phyloP scores from a whole-genome alignment of 2,113 vertebrate species.

The Porphyrio hochstetteri region DNA sequence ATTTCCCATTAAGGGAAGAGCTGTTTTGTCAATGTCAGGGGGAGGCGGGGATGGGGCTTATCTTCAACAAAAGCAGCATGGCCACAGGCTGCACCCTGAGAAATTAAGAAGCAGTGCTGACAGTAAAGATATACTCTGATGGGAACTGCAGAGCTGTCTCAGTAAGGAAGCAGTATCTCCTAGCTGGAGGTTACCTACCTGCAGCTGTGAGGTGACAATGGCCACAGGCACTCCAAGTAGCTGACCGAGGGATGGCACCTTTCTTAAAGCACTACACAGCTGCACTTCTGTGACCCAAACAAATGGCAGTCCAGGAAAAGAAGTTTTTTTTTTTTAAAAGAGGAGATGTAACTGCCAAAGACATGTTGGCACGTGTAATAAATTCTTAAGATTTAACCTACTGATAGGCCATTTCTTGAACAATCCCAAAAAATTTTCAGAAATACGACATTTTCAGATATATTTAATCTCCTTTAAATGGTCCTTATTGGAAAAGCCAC shows the following conservation, averaged over 20 bases:
- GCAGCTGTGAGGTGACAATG: accelerated
- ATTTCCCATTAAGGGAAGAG: background rate
- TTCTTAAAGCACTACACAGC: background rate
- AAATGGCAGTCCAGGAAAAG: background rate
- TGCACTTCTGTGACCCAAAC: background rate
- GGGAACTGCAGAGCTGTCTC: background rate
- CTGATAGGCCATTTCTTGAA: background rate
- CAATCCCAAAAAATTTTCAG: background rate
- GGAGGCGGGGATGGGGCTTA: background rate
- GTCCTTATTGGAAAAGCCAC: background rate
- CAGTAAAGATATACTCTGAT: accelerated
- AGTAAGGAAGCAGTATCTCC: background rate
- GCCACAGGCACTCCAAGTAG: accelerated
- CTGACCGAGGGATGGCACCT: accelerated
- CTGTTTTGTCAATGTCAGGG: background rate
- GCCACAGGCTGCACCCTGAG: background rate
- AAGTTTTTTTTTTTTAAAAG: background rate
- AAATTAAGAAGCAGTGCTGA: background rate
- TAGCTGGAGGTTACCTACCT: background rate
- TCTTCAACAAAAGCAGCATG: background rate
- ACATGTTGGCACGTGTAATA: background rate
- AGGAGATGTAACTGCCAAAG: background rate
- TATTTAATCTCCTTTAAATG: background rate
- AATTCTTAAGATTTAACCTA: background rate
- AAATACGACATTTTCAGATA: background rate